A percentile compares a stretch with the other conserved stretches of the same genome.
Evolutionary conservation across 2,888 invertebrate genomes (phyloP).

Genomic region (Oligia strigilis): DNA sequence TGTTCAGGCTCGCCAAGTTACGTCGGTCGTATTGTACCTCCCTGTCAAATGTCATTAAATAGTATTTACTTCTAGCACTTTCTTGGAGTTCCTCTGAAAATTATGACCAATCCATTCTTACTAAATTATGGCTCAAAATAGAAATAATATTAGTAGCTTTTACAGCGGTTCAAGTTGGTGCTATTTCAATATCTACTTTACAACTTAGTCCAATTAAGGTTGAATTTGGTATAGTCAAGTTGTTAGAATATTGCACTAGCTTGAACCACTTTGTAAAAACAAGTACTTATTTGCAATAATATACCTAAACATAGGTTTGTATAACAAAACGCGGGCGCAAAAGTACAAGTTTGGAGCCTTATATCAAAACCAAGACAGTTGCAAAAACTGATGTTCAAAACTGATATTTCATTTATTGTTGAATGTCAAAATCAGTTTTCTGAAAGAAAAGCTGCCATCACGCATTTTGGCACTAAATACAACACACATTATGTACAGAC

Average conservation of each 20-base stretch:
- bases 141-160: not conserved
- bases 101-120: not conserved
- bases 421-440: not conserved
- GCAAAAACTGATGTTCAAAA: not conserved
- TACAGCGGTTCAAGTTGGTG: not conserved
- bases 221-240: not conserved
- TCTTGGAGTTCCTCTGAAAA: not conserved
- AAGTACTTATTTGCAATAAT: not conserved
- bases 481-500: too few species aligned
- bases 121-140: constrained; percentile 1
- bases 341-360: not conserved
- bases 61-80: not conserved
- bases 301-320: not conserved
- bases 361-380: not conserved
- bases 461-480: not conserved
- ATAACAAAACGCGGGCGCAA: constrained; percentile 12
- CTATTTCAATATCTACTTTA: not conserved
- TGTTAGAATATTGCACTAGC: not conserved
- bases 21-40: too few species aligned
- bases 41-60: not conserved
- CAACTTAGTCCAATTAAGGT: not conserved
- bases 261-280: not conserved
- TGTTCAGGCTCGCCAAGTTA: too few species aligned
- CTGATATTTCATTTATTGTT: too few species aligned
- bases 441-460: too few species aligned